Conservation (phyloP, 2,888 invertebrate species). For the Yponomeuta evonymella region DNA sequence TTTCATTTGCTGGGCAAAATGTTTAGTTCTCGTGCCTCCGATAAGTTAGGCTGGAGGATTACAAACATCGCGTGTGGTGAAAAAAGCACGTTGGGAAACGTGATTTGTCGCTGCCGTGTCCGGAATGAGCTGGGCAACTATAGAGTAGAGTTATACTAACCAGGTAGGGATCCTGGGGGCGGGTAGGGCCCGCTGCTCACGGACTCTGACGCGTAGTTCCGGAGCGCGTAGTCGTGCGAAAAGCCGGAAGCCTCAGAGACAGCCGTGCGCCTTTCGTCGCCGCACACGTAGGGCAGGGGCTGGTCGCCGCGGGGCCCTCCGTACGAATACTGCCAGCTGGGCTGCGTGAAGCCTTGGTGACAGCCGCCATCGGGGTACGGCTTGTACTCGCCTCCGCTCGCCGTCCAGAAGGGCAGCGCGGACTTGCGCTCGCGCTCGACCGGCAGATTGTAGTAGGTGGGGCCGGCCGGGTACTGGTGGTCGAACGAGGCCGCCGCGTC, state of each 20-base stretch:
- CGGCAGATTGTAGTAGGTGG: constrained; percentile 85
- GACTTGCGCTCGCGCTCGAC: constrained; percentile 80
- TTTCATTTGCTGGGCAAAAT: constrained; percentile 41
- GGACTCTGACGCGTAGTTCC: constrained; percentile 84
- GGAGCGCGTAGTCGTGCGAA: constrained; percentile 84
- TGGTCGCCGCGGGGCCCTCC: constrained; percentile 79
- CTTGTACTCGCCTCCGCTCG: constrained; percentile 78
- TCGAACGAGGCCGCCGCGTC: constrained; percentile 79
- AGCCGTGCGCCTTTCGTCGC: constrained; percentile 82
- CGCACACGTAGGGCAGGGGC: constrained; percentile 82
- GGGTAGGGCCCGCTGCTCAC: constrained; percentile 86
- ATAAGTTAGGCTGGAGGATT: constrained; percentile 57
- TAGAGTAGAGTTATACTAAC: constrained; percentile 53
- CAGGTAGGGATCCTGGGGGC: constrained; percentile 82
- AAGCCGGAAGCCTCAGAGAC: constrained; percentile 79
- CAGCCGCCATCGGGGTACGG: constrained; percentile 77
- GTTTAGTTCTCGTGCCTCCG: constrained; percentile 44
- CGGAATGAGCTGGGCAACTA: constrained; percentile 26
- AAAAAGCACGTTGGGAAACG: constrained; percentile 49
- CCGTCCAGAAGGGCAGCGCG: constrained; percentile 82
- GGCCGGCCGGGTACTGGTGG: constrained; percentile 82
- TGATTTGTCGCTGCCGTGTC: constrained; percentile 38
- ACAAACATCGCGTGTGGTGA: constrained; percentile 52
- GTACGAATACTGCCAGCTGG: constrained; percentile 85
- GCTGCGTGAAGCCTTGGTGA: constrained; percentile 83